Conservation (phyloP, 1,140 invertebrate species). For the Hyphantria cunea region DNA sequence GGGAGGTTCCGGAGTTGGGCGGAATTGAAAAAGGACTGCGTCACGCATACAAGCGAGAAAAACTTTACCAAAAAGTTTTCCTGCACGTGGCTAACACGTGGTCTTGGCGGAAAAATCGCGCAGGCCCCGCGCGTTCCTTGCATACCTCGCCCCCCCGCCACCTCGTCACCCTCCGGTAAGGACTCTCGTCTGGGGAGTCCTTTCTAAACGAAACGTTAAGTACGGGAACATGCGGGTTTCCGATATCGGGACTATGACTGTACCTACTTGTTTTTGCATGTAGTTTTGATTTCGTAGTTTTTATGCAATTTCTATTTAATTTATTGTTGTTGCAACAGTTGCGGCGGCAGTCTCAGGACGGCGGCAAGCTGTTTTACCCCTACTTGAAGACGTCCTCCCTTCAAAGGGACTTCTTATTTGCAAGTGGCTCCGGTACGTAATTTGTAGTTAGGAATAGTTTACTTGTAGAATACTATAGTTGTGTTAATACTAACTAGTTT, state of each 20-base stretch:
- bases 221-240: slow-evolving; percentile 40
- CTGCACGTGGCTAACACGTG: slow-evolving; percentile 72
- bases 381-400: slow-evolving; percentile 82
- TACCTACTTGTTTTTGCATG: slow-evolving; percentile 11
- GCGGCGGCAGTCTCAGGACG: slow-evolving; percentile 48
- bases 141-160: slow-evolving; percentile 29
- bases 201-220: slow-evolving; percentile 44
- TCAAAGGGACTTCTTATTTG: slow-evolving; percentile 81
- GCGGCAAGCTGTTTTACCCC: slow-evolving; percentile 82
- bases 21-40: slow-evolving; percentile 15
- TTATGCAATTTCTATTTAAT: slow-evolving; percentile 19
- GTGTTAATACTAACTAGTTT: slow-evolving; percentile 12
- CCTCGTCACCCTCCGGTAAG: slow-evolving; percentile 22
- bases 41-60: slow-evolving; percentile 35
- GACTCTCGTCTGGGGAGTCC: slow-evolving; percentile 40
- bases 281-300: slow-evolving; percentile 8
- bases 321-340: slow-evolving; percentile 51
- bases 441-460: slow-evolving; percentile 25
- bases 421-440: slow-evolving; percentile 80
- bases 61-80: slow-evolving; percentile 55
- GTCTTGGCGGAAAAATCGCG: slow-evolving; percentile 75
- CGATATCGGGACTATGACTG: slow-evolving; percentile 3
- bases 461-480: slow-evolving; percentile 22
- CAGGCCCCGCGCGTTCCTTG: slow-evolving; percentile 53
- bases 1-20: slow-evolving; percentile 19